Evolutionary conservation across 1,140 invertebrate genomes (phyloP).

Genomic region (Drosophila ficusphila): DNA sequence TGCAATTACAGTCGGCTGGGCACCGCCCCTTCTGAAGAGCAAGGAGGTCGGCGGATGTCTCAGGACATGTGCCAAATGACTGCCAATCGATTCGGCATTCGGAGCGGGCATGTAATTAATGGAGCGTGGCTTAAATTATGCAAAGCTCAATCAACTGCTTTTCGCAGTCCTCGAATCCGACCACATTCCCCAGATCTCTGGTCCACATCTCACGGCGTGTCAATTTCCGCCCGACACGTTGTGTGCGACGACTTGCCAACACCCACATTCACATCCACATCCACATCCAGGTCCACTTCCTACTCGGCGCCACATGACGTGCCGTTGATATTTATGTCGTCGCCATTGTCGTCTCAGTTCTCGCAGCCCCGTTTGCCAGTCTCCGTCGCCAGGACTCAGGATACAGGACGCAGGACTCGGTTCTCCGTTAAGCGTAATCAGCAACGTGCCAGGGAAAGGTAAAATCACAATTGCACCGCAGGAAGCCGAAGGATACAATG

Average conservation of each 20-base stretch:
- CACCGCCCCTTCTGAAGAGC: conserved; percentile 4
- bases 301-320: conserved; percentile 59
- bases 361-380: conserved; percentile 4
- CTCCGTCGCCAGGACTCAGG: neutral
- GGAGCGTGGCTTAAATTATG: conserved; percentile 60
- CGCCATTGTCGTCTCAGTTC: conserved; percentile 30
- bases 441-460: conserved; percentile 66
- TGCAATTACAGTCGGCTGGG: conserved; percentile 59
- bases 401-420: conserved; percentile 7
- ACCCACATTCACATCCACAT: neutral
- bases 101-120: conserved; percentile 53
- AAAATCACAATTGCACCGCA: conserved; percentile 59
- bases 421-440: conserved; percentile 62
- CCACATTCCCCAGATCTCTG: neutral
- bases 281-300: conserved; percentile 42
- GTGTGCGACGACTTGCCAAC: conserved; percentile 49
- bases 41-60: conserved; percentile 20
- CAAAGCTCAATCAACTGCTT: conserved; percentile 61
- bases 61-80: conserved; percentile 21
- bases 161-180: neutral
- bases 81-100: conserved; percentile 48
- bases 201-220: conserved; percentile 40
- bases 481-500: conserved; percentile 76
- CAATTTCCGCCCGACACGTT: conserved; percentile 76
- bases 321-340: conserved; percentile 58